Evolutionary conservation across 1,140 invertebrate genomes (phyloP), one percentile per base, ranked within the genome.

Genomic region (Drosophila tani): DNA sequence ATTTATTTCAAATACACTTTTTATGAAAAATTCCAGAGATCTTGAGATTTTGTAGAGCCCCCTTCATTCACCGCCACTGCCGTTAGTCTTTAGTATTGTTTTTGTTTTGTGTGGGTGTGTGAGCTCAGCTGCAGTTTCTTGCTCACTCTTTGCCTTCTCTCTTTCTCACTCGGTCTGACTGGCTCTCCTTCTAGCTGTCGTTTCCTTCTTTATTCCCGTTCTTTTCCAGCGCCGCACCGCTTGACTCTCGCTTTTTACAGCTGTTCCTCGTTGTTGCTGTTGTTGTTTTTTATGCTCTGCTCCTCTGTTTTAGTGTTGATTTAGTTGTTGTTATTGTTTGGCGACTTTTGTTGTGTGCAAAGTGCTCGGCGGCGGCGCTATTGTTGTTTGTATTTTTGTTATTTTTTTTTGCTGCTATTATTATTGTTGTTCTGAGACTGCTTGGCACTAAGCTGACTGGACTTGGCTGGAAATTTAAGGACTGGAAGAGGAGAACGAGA

Each of bases 391-490:
- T 49, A 27, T 56, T 63, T 49, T 58, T 50, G 35, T 38, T 60
- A 15, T 38, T 47, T 46, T 21, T 27, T 29, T 29, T 29, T 29
- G 19, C 40, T 68, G 35, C n/a, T 58, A 40, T 40, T 82, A 32
- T 53, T 76, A 46, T 63, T 82, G 74, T 82, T 79, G 74, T 84
- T 85, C 68, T 46, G 45, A 65, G 66, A 83, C 68, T 83, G 66
- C 66, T 81, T 81, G 81, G 75, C 81, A 83, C 62, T 83, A 83
- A 83, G 81, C 81, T 83, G 77, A 79, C 70, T 51, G 66, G 68
- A 58, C 68, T 71, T 47, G 35, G 27, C 51, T 49, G 68, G 43
- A 32, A 58, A 71, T 49, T 68, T 67, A 55, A 59, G 67, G 19
- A 59, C 38, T 70, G 67, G 64, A 70, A 68, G 64, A 21, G 19